These are phyloP conservation scores for Syndactyla subalaris DNA, from an alignment of 2,797 vertebrate genomes.

Conservation along the genomic window DNA sequence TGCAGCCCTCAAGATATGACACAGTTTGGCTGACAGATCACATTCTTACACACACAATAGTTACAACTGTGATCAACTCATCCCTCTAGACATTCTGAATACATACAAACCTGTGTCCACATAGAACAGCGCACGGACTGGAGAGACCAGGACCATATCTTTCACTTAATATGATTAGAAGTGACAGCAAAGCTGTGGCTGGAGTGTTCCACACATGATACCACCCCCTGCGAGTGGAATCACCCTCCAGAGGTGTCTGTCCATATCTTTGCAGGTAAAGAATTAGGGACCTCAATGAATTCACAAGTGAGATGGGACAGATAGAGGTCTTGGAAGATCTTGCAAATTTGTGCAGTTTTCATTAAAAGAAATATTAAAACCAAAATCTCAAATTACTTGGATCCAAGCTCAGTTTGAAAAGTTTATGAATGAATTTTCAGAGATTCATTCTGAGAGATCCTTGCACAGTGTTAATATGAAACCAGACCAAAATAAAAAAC, in stretches of 20 bases:
- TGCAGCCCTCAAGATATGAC: background rate
- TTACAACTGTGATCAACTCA: background rate
- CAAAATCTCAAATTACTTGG: background rate
- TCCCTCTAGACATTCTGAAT: background rate
- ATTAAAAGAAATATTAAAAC: background rate
- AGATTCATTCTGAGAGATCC: background rate
- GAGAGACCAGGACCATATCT: background rate
- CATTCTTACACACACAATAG: background rate
- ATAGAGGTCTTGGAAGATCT: background rate
- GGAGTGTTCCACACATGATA: background rate
- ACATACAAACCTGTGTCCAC: background rate
- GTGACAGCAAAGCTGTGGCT: background rate
- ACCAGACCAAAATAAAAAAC: background rate
- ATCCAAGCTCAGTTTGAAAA: background rate
- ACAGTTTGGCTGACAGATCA: background rate
- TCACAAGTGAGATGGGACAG: background rate
- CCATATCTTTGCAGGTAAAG: rapidly evolving
- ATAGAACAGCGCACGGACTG: background rate
- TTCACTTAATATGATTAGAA: background rate
- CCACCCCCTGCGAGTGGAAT: background rate
- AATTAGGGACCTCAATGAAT: background rate
- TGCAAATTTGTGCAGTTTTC: background rate
- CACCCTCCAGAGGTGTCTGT: background rate
- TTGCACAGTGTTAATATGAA: background rate
- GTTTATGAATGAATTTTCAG: background rate